Base-by-base conservation (phyloP, 1,140 invertebrate species). In the Eupeodes corollae region DNA sequence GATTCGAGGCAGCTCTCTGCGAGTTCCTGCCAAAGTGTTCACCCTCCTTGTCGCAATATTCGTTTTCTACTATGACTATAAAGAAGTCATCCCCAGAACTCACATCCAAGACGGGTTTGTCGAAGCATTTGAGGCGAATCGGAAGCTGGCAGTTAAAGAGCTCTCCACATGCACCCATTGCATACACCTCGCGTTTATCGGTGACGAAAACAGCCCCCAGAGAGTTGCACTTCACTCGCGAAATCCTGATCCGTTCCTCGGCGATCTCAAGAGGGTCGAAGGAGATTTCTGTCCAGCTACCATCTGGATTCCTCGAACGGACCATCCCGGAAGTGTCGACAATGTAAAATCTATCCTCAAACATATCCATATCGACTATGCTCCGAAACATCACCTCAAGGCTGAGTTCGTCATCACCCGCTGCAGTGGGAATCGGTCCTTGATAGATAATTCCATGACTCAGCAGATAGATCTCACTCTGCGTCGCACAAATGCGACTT, bases 1-100 rank as follows among this genome's bases (percentile, higher is more conserved):
- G 15, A 11, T 38, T 15, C 2, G 14, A 35, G 5, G 6, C n/a
- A 19, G 6, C 12, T 41, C 34, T 3, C n/a, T n/a, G 1, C 11
- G 21, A 18, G 42, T 62, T 59, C 5, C 54, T 30, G 18, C 52
- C 52, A 51, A 26, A 26, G 8, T 26, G 21, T 8, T 55, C 51
- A 19, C 62, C 56, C 2, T 55, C 16, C 54, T 42, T 52, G 18
- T 18, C 56, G 53, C 35, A 30, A n/a, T 26, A 16, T n/a, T 53
- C 52, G 0, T 54, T 55, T 1, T 60, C 54, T 12, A 58, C 21
- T 6, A 67, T 33, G 47, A 67, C 39, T 3, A 63, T 58, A 41
- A 67, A 67, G 32, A 64, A 62, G n/a, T 67, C 59, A 26, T 57
- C 51, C 0, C 63, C 63, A 13, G 61, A 59, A 8, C 46, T 53